A percentile compares a stretch with the other conserved stretches of the same genome.
phyloP scores from a whole-genome alignment of 2,888 invertebrate genomes.

The Encarsia formosa region DNA sequence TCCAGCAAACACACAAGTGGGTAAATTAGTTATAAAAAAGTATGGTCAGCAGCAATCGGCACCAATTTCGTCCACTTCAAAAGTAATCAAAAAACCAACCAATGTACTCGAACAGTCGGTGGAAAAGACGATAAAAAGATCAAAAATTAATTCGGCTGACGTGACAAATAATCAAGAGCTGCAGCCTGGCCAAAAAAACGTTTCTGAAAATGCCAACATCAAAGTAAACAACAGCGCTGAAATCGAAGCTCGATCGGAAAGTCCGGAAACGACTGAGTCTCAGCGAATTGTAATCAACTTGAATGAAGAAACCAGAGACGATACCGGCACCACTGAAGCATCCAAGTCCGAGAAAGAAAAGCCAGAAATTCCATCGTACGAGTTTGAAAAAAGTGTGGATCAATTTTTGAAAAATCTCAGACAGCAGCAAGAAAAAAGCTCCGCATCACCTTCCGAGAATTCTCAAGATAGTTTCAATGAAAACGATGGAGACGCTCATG shows the following conservation, averaged over 20 bases:
- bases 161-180: slow-evolving; percentile 43
- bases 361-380: slow-evolving; percentile 36
- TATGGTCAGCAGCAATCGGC: slow-evolving; percentile 2
- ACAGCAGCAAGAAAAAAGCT: slow-evolving; percentile 38
- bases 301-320: slow-evolving; percentile 44
- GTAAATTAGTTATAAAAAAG: background rate
- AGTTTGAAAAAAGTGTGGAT: slow-evolving; percentile 48
- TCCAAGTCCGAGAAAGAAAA: slow-evolving; percentile 11
- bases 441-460: background rate
- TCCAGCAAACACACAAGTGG: background rate
- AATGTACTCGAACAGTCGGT: slow-evolving; percentile 13
- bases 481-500: background rate
- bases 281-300: slow-evolving; percentile 43
- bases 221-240: slow-evolving; percentile 9
- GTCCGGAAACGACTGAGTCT: slow-evolving; percentile 14
- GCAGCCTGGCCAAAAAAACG: slow-evolving; percentile 35
- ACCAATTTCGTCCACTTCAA: background rate
- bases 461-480: background rate
- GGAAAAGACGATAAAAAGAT: slow-evolving; percentile 36
- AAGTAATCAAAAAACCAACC: background rate
- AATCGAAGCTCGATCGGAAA: background rate
- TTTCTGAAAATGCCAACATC: slow-evolving; percentile 1
- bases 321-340: slow-evolving; percentile 33
- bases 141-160: slow-evolving; percentile 36
- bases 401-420: slow-evolving; percentile 44